Percentiles rank a stretch among this genome's conserved stretches.
Conservation (phyloP, 2,113 vertebrate species). For the Salvelinus namaycush region DNA sequence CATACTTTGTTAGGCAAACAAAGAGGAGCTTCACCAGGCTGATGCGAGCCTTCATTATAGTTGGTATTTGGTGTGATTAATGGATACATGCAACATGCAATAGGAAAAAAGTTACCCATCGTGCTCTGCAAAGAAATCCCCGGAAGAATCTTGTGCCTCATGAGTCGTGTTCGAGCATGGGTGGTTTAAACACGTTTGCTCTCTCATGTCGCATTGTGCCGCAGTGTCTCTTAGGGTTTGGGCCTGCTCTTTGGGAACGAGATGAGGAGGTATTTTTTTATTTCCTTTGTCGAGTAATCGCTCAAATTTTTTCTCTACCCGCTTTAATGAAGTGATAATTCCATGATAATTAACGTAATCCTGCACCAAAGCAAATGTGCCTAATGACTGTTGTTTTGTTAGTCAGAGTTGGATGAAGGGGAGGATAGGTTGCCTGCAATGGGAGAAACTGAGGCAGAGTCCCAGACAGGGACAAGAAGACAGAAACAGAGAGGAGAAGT, state of each 20-base stretch:
- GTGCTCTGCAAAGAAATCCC: constrained; percentile 36
- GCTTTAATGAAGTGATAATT: constrained; percentile 81
- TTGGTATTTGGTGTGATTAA: constrained; percentile 73
- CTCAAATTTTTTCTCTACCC: constrained; percentile 65
- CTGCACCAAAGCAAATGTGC: constrained; percentile 78
- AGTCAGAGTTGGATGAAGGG: constrained; percentile 63
- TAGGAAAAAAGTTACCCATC: constrained; percentile 25
- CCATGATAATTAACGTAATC: constrained; percentile 78
- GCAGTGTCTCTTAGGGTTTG: constrained; percentile 34
- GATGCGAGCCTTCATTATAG: constrained; percentile 68
- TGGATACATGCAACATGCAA: constrained; percentile 64
- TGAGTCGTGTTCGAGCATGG: constrained; percentile 47
- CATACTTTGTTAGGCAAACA: constrained; percentile 58
- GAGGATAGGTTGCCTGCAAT: constrained; percentile 58
- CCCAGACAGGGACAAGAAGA: constrained; percentile 39
- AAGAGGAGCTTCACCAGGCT: constrained; percentile 30
- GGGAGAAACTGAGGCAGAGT: constrained; percentile 54
- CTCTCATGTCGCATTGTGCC: constrained; percentile 44
- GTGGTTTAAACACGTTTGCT: constrained; percentile 52
- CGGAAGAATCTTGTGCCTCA: constrained; percentile 37
- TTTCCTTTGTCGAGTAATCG: constrained; percentile 47
- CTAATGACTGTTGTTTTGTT: constrained; percentile 79
- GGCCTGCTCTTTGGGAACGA: constrained; percentile 39
- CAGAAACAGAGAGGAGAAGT: constrained; percentile 37
- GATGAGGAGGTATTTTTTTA: constrained; percentile 49